Base-by-base conservation (phyloP, 2,797 vertebrate species). In the Lagodon rhomboides region DNA sequence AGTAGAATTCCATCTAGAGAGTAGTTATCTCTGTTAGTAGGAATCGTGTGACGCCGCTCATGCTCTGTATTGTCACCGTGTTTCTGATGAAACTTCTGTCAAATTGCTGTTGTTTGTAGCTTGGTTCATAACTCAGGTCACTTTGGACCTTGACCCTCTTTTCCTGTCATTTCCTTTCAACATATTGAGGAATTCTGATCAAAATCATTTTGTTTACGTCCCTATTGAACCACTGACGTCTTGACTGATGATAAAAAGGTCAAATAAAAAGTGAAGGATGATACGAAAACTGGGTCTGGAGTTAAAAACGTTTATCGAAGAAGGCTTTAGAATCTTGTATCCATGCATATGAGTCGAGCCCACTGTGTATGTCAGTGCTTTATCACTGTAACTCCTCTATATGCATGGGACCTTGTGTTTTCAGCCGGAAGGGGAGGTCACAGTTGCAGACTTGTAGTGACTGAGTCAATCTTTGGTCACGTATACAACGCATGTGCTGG, bases 371-470 rank as follows among this genome's bases (percentile, higher is more conserved):
- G 34, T 69, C 56, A 16, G 23, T 71, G 70, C 75, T 75, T 79
- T 25, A 71, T 85, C 41, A 20, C 44, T 67, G 72, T 82, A 71
- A 71, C 30, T 85, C 44, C 41, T 82, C 61, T 65, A 16, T 78
- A 18, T 91, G 91, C 89, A 91, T 83, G 86, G 34, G 59, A 74
- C 72, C 51, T 50, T 77, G 30, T 61, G 68, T 79, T 76, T 77
- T 60, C 22, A 67, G 70, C 46, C 1, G 41, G 54, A 58, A 44
- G 22, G 63, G 61, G 61, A 77, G 63, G 49, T 85, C 69, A 80
- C 76, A 75, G 76, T 16, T 79, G 77, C 68, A 77, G 47, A 64
- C 30, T 44, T 65, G 60, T 77, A 76, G 25, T 77, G 62, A 46
- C 59, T 64, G 62, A 51, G 50, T 80, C 72, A 27, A 2, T 71